Conservation (phyloP, 2,888 invertebrate genomes). For the Oeneis ivallda region DNA sequence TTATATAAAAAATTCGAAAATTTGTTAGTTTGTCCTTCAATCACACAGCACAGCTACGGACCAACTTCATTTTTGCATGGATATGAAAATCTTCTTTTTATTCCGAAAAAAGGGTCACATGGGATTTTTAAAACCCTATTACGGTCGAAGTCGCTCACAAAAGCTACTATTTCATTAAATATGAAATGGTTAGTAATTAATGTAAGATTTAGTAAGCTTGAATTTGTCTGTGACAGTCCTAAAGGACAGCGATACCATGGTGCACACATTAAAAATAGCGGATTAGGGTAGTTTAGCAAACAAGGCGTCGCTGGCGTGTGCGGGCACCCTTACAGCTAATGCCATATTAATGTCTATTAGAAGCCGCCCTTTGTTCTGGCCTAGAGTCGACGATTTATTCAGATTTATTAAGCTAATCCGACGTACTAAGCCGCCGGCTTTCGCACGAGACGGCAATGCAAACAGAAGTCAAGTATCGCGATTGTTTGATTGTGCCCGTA, state of each 20-base stretch:
- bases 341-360: conserved; percentile 80
- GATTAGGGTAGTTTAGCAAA: conserved; percentile 82
- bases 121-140: too few relatives aligned
- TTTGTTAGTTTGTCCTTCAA: too few relatives aligned
- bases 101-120: too few relatives aligned
- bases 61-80: too few relatives aligned
- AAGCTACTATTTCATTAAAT: too few relatives aligned
- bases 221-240: too few relatives aligned
- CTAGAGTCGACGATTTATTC: conserved; percentile 65
- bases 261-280: conserved; percentile 72
- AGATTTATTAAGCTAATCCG: conserved; percentile 68
- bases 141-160: too few relatives aligned
- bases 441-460: conserved; percentile 59
- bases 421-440: conserved; percentile 63
- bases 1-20: too few relatives aligned
- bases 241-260: conserved; percentile 41
- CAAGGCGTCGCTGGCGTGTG: conserved; percentile 78
- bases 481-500: conserved; percentile 21
- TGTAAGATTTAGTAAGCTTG: too few relatives aligned
- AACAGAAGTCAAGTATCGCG: conserved; percentile 49
- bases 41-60: too few relatives aligned
- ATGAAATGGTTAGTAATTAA: too few relatives aligned
- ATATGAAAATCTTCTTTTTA: too few relatives aligned
- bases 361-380: conserved; percentile 63
- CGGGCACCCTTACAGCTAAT: conserved; percentile 71